Conservation (phyloP, 2,113 vertebrate genomes). For the Trichomycterus rosablanca region DNA sequence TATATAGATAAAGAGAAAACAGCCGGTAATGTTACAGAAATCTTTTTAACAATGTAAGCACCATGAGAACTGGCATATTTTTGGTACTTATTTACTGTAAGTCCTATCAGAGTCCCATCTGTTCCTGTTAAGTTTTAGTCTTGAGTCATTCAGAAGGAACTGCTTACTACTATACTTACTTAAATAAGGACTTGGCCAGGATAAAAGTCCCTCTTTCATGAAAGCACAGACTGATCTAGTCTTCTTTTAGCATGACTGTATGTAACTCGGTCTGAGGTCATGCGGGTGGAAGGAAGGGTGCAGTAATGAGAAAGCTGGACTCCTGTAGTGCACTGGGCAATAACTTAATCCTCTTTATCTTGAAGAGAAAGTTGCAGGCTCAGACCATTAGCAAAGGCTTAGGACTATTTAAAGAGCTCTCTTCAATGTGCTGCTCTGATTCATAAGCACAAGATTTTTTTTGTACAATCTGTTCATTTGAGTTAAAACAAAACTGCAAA, state of each 20-base stretch:
- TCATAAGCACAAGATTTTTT: background rate
- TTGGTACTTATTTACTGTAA: background rate
- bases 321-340: background rate
- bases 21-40: no score
- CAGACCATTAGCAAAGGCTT: conserved; percentile 17
- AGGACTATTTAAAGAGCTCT: conserved; percentile 25
- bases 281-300: background rate
- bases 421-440: background rate
- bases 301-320: conserved; percentile 4
- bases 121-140: background rate
- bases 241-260: conserved; percentile 9
- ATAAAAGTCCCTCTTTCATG: conserved; percentile 1
- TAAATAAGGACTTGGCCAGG: background rate
- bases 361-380: conserved; percentile 21
- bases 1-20: no score
- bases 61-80: background rate
- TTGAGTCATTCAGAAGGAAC: background rate
- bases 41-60: no score
- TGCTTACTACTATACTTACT: background rate
- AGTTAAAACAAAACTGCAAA: background rate
- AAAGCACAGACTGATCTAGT: conserved; percentile 17
- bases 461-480: background rate
- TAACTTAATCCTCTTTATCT: conserved; percentile 39
- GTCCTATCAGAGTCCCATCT: conserved; percentile 6
- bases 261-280: conserved; percentile 20